A percentile compares a stretch with the other conserved stretches of the same genome.
phyloP scores from a whole-genome alignment of 2,888 invertebrate species.

The Drepanosiphum platanoidis region DNA sequence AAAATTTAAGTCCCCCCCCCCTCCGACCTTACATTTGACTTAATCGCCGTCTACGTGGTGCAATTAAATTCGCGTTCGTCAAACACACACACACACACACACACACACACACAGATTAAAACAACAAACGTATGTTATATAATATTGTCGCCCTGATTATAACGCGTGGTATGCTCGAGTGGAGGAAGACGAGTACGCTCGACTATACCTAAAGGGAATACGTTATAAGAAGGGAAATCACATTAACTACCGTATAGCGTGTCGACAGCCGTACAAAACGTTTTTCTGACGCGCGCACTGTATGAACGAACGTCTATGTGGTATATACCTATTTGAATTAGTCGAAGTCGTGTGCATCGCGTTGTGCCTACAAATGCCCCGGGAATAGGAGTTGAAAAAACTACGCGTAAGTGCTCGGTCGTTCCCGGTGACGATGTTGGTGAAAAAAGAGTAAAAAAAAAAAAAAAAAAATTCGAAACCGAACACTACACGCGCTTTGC shows the following conservation, averaged over 20 bases:
- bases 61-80: conserved; percentile 18
- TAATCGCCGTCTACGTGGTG: not conserved
- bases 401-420: not conserved
- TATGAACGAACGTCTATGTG: no score
- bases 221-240: conserved; percentile 31
- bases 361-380: not conserved
- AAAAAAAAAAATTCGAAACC: conserved; percentile 6
- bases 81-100: conserved; percentile 28
- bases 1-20: no score
- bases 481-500: conserved; percentile 17
- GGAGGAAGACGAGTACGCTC: conserved; percentile 17
- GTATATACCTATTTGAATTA: conserved; percentile 37
- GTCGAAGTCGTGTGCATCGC: not conserved
- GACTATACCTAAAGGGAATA: conserved; percentile 26
- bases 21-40: no score
- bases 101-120: conserved; percentile 15
- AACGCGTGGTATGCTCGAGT: not conserved
- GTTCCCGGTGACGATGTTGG: not conserved
- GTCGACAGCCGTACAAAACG: conserved; percentile 39
- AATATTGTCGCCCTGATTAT: conserved; percentile 18
- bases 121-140: no score
- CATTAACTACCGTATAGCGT: conserved; percentile 25
- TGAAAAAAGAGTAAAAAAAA: no score
- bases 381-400: not conserved
- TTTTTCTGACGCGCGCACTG: conserved; percentile 50